Base-by-base conservation (phyloP, 1,140 invertebrate genomes). In the Nilaparvata lugens region DNA sequence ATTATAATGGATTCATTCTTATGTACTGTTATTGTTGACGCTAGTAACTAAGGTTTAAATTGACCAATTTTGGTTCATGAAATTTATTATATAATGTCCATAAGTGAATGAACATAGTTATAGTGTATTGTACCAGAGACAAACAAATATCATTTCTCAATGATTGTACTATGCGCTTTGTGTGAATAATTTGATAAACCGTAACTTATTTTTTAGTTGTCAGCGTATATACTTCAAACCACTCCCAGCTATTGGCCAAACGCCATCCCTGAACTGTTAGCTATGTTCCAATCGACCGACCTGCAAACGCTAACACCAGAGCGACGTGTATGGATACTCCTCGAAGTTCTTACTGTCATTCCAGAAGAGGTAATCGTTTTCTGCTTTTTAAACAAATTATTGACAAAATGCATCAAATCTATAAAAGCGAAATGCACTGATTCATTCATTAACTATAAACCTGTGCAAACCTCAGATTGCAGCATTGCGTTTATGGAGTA, bases 291-390 rank as follows among this genome's bases (percentile, higher is more conserved):
- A n/a, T 66, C 79, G 76, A 31, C 74, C 77, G 66, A 78, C 80
- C 74, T 83, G 60, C 79, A 81, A 24, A 78, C 78, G 64, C 70
- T 83, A 28, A 62, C 76, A 58, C 74, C 78, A 18, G 73, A 78
- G 63, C 71, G 76, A 65, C 72, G 77, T 14, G 71, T 80, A 57
- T 79, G 78, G 75, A 81, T 89, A 38, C 74, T 91, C 65, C 71
- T 91, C 35, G 85, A 90, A 72, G 71, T 79, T 14, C 75, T 93
- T 23, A 84, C 83, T 65, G 83, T 87, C 56, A 81, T 94, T 68
- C 88, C 90, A 16, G 86, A 87, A 78, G 90, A 94, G 77, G 87
- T 89, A n/a, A n/a, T n/a, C n/a, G n/a, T n/a, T n/a, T n/a, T n/a
- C n/a, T n/a, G n/a, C n/a, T n/a, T n/a, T n/a, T n/a, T n/a, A n/a